Evolutionary conservation across 2,888 invertebrate genomes (phyloP), one percentile per base, ranked within the genome.

Genomic region (Pocota personata): DNA sequence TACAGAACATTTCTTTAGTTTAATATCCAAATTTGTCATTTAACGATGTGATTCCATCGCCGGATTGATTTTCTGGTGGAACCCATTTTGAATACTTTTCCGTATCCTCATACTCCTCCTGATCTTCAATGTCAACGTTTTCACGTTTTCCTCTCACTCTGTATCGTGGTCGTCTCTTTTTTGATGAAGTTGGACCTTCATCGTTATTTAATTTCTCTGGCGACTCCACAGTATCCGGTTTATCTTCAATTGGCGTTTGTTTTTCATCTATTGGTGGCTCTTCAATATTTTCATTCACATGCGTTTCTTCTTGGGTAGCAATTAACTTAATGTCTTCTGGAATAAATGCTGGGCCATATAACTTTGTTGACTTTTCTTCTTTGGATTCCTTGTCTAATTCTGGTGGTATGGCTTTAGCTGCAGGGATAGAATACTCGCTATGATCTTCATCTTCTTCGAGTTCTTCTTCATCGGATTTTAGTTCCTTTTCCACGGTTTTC

Each of bases 21-120:
- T 92, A 97, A 91, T 97, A 97, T 16, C 97, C 97, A 90, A 94
- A 95, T 92, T 96, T 96, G 40, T 95, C 95, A 92, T 97, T 97
- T 40, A 97, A 93, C 88, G 93, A 94, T 1, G 96, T 97, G 88
- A 94, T 93, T 4, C 97, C 97, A 92, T 97, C 97, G 0, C 97
- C 97, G 52, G 94, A 94, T 92, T 97, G 97, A 90, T 94, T 94
- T 88, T 92, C 89, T 0, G 97, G 97, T 3, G 97, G 97, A 46
- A 96, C 92, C 97, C 97, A 97, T 89, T 95, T 95, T 7, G 95
- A 95, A 91, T 96, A 96, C 90, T 96, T 95, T 76, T 94, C 94
- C 19, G 91, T 92, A 35, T 92, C 90, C 10, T 93, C 92, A 73
- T 94, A 93, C 87, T 93, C 93, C 58, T 91, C 92, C 69, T 90